phyloP scores from a whole-genome alignment of 1,140 invertebrate species.

The Drosophila rufa region DNA sequence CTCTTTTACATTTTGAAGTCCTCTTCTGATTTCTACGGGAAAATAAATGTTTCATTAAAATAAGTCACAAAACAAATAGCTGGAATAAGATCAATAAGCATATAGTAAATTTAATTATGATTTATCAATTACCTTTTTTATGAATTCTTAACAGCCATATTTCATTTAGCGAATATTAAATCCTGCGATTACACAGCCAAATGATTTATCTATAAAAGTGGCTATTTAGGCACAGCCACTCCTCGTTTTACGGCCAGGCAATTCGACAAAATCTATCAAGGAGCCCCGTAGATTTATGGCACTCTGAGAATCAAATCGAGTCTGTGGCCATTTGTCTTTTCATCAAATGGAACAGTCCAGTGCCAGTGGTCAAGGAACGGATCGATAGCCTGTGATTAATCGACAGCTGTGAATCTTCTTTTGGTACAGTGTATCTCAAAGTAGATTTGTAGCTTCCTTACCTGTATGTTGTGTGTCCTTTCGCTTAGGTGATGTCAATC shows the following conservation, averaged over 20 bases:
- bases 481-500: conserved; percentile 75
- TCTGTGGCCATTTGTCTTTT: conserved; percentile 41
- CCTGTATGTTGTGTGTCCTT: conserved; percentile 9
- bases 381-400: conserved; percentile 38
- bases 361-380: conserved; percentile 13
- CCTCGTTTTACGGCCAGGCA: background rate
- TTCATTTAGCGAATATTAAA: background rate
- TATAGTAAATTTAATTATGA: no score
- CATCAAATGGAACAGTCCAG: conserved; percentile 27
- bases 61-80: no score
- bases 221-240: background rate
- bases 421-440: no score
- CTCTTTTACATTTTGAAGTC: background rate
- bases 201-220: conserved; percentile 18
- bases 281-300: conserved; percentile 20
- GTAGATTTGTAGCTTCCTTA: background rate
- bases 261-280: background rate
- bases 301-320: conserved; percentile 28
- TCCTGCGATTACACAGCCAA: background rate
- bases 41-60: no score
- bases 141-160: no score
- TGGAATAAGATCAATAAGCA: no score
- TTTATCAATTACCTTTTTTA: no score
- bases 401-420: background rate
- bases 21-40: background rate